A percentile compares a stretch with the other conserved stretches of the same genome.
Conservation (phyloP, 2,888 invertebrate species). For the Thalpophila matura region DNA sequence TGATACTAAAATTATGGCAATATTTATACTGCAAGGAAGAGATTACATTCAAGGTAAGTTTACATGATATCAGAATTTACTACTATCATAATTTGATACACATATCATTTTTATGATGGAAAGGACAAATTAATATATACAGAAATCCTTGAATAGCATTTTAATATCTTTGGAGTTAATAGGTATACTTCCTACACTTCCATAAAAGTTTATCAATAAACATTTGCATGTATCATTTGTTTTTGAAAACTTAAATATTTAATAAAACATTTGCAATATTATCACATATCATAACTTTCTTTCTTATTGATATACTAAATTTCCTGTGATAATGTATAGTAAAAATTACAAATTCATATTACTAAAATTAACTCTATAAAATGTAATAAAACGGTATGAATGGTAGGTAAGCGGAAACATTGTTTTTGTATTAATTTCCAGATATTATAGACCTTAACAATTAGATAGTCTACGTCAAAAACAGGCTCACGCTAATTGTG, state of each 20-base stretch:
- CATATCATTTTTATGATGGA: neutral
- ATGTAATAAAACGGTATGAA: neutral
- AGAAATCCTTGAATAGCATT: neutral
- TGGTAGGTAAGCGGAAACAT: neutral
- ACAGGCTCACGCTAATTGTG: too few species aligned
- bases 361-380: neutral
- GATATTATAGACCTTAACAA: neutral
- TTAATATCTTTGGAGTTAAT: too few species aligned
- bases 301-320: slow-evolving; percentile 17
- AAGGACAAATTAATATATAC: neutral
- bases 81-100: neutral
- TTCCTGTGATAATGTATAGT: slow-evolving; percentile 2
- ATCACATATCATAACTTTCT: slow-evolving; percentile 15
- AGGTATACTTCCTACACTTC: too few species aligned
- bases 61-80: neutral
- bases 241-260: too few species aligned
- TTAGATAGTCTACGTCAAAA: too few species aligned
- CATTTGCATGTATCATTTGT: too few species aligned
- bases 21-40: neutral
- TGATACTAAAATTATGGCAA: neutral
- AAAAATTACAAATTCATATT: neutral
- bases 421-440: neutral
- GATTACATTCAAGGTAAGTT: slow-evolving; percentile 14
- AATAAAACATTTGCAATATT: too few species aligned
- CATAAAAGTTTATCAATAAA: neutral